Evolutionary conservation across 2,797 vertebrate genomes (phyloP).

Genomic region (Chrosomus eos): DNA sequence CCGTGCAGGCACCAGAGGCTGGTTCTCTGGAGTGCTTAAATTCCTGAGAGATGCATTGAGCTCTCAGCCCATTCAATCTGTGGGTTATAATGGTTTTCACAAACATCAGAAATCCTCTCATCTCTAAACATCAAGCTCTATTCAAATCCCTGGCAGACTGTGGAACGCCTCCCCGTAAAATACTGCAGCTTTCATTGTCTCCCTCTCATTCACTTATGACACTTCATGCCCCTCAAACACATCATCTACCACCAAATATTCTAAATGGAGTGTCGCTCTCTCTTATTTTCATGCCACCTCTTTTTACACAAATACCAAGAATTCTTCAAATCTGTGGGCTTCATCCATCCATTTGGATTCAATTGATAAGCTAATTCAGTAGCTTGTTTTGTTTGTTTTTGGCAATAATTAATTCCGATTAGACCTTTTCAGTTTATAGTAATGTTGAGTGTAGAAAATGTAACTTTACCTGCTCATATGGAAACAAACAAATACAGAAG

Average conservation of each 20-base stretch:
- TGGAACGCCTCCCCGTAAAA: constrained; percentile 63
- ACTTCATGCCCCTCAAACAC: constrained; percentile 55
- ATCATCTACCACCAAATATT: constrained; percentile 51
- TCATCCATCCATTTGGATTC: not conserved
- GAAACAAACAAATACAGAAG: not conserved
- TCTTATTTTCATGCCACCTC: constrained; percentile 8
- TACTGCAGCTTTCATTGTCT: constrained; percentile 56
- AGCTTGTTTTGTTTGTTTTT: not conserved
- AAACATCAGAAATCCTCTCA: constrained; percentile 73
- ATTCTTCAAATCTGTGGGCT: not conserved
- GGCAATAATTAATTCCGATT: not conserved
- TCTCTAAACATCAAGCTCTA: constrained; percentile 69
- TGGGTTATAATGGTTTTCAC: constrained; percentile 71
- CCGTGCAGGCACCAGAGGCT: not conserved
- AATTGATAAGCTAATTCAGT: not conserved
- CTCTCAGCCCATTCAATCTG: constrained; percentile 70
- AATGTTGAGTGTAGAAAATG: not conserved
- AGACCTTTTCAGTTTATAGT: not conserved
- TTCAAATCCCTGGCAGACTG: constrained; percentile 66
- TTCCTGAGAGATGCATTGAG: constrained; percentile 60
- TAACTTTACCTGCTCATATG: not conserved
- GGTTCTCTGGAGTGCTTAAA: constrained; percentile 44
- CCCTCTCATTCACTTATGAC: constrained; percentile 63
- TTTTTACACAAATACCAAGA: constrained; percentile 28
- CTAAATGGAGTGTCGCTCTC: constrained; percentile 46